phyloP scores from a whole-genome alignment of 2,797 vertebrate species.

The Cephalopachus bancanus region DNA sequence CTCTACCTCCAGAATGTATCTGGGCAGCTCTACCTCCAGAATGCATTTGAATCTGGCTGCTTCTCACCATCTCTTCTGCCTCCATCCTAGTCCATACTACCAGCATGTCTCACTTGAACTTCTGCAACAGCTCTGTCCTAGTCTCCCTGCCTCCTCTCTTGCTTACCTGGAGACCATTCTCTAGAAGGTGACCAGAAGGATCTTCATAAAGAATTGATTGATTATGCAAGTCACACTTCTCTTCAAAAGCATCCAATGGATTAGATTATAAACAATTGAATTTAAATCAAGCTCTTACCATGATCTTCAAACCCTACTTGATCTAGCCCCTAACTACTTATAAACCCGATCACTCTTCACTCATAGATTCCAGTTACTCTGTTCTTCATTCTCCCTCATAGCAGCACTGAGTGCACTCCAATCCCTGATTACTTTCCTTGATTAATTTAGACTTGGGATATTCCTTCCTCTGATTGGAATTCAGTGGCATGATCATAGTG shows the following conservation, averaged over 20 bases:
- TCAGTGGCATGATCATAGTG: too few species aligned
- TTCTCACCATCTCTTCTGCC: background rate
- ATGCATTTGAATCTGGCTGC: background rate
- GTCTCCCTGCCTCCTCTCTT: background rate
- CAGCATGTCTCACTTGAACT: background rate
- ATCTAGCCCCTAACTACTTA: background rate
- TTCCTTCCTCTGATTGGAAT: background rate
- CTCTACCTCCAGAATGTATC: background rate
- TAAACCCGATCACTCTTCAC: background rate
- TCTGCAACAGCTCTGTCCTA: background rate
- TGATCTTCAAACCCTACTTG: background rate
- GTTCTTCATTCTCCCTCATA: background rate
- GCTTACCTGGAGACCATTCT: background rate
- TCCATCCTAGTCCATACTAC: background rate
- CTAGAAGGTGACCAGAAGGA: background rate
- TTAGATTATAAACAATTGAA: background rate
- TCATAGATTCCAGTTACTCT: background rate
- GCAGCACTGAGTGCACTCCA: background rate
- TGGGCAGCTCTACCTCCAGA: background rate
- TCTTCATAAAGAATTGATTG: background rate
- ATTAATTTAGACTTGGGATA: background rate
- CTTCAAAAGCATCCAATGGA: background rate
- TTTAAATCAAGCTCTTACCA: background rate
- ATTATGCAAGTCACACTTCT: background rate
- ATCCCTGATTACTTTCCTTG: background rate